Conservation (phyloP, 2,888 invertebrate genomes). For the Acanthococcus lagerstroemiae region DNA sequence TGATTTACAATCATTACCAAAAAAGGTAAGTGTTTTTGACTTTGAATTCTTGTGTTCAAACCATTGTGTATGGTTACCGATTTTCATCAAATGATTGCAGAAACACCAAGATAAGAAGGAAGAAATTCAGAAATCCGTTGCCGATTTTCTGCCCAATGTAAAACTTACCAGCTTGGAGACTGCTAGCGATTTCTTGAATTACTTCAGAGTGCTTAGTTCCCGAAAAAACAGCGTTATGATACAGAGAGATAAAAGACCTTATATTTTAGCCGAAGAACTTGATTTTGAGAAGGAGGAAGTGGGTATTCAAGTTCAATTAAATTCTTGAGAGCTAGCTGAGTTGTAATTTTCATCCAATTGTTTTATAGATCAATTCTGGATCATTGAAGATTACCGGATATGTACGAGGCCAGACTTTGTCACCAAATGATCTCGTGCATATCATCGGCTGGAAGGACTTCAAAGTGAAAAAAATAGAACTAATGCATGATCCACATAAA, state of each 20-base stretch:
- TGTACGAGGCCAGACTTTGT: slow-evolving; percentile 68
- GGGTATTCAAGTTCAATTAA: too few relatives aligned
- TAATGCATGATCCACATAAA: slow-evolving; percentile 52
- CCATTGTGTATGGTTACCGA: neutral
- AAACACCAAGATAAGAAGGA: slow-evolving; percentile 59
- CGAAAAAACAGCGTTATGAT: slow-evolving; percentile 67
- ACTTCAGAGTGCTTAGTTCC: slow-evolving; percentile 64
- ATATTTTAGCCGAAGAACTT: slow-evolving; percentile 65
- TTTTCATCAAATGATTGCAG: slow-evolving; percentile 36
- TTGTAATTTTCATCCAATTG: neutral
- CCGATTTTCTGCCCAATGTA: slow-evolving; percentile 69
- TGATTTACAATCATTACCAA: slow-evolving; percentile 61
- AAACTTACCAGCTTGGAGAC: slow-evolving; percentile 71
- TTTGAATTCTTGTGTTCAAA: neutral
- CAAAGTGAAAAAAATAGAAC: slow-evolving; percentile 73
- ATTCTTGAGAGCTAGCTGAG: too few relatives aligned
- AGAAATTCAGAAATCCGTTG: slow-evolving; percentile 52
- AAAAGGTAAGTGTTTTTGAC: slow-evolving; percentile 45
- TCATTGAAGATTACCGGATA: slow-evolving; percentile 57
- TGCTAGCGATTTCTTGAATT: slow-evolving; percentile 60
- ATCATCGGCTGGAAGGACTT: slow-evolving; percentile 88
- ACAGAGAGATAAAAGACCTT: slow-evolving; percentile 69
- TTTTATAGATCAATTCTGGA: slow-evolving; percentile 1
- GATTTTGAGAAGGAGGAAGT: slow-evolving; percentile 18
- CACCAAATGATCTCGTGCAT: slow-evolving; percentile 81